Base-by-base conservation (phyloP, 2,797 vertebrate genomes). In the Labeo calbasu region DNA sequence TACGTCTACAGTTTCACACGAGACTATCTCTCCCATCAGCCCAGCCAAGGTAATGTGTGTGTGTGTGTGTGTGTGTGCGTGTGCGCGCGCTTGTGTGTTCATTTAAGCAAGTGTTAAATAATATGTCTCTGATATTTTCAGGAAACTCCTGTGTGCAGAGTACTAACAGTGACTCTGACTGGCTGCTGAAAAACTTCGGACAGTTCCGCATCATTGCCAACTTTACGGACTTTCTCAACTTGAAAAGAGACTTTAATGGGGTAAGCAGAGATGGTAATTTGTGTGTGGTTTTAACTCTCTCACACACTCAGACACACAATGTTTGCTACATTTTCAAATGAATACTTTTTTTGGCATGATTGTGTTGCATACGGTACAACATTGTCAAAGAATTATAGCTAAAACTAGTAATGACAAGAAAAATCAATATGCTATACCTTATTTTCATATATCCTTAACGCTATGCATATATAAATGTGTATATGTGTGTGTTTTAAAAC, bases 231-330 rank as follows among this genome's bases (percentile, higher is more conserved):
- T 81, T 92, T 63, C 25, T 91, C 77, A 79, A 43, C 6, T 32
- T 91, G 36, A 93, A 91, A 59, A 86, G 46, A 21, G 86, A 91
- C 81, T 92, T 93, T 71, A 91, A 84, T 66, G 91, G 91, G 79
- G 92, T 92, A 85, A 90, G 87, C 15, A 53, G 40, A 59, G 14
- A 73, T 1, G 1, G 4, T 32, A 17, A 12, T 10, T 40, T 19
- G 73, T 36, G 28, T 75, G 51, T 7, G 1, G 32, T 46, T 10
- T 23, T 36, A 11, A 21, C 57, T 51, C 46, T 48, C n/a, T 28
- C 36, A 48, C 51, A 10, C 55, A 40, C 51, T n/a, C 53, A 21
- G 8, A 55, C 7, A 9, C 53, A 55, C 53, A 21, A 19, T 17
- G 8, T 66, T 66, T 36, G 8, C 28, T 32, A 32, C 14, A n/a